Conservation (phyloP, 35 echinoderm and acorn worm genomes). For the Heliocidaris erythrogramma region DNA sequence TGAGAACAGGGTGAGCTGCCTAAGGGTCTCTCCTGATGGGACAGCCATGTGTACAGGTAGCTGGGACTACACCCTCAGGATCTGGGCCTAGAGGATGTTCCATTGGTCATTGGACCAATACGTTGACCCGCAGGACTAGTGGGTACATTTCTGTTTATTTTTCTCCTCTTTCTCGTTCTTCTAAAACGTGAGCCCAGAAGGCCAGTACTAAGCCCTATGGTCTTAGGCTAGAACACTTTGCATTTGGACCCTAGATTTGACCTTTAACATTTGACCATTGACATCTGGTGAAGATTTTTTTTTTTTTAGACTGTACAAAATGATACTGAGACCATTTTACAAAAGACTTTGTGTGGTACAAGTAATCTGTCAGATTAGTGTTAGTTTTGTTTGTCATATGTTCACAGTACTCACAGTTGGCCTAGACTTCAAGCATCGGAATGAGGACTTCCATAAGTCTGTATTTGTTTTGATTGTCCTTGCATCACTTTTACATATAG, state of each 20-base stretch:
- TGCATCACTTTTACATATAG: neutral
- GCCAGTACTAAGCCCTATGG: neutral
- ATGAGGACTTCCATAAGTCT: neutral
- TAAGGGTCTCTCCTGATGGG: constrained; percentile 89
- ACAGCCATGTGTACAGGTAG: constrained; percentile 97
- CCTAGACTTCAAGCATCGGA: neutral
- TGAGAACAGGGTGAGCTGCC: constrained; percentile 96
- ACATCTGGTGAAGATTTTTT: neutral
- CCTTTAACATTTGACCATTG: neutral
- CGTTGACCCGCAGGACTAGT: neutral
- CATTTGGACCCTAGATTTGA: neutral
- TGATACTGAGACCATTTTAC: neutral
- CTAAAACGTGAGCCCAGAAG: neutral
- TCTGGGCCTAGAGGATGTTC: constrained; percentile 73
- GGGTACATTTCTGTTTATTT: neutral
- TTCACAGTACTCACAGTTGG: neutral
- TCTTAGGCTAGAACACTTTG: neutral
- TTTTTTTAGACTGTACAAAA: too few relatives aligned
- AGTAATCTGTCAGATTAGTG: neutral
- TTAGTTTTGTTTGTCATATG: neutral
- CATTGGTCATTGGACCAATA: neutral
- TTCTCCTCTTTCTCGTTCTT: neutral
- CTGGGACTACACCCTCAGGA: constrained; percentile 96
- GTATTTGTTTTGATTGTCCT: neutral
- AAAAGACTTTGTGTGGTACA: neutral